Percentiles rank a stretch among this genome's conserved stretches.
phyloP scores from a whole-genome alignment of 2,888 invertebrate genomes.

The Drosophila recens region DNA sequence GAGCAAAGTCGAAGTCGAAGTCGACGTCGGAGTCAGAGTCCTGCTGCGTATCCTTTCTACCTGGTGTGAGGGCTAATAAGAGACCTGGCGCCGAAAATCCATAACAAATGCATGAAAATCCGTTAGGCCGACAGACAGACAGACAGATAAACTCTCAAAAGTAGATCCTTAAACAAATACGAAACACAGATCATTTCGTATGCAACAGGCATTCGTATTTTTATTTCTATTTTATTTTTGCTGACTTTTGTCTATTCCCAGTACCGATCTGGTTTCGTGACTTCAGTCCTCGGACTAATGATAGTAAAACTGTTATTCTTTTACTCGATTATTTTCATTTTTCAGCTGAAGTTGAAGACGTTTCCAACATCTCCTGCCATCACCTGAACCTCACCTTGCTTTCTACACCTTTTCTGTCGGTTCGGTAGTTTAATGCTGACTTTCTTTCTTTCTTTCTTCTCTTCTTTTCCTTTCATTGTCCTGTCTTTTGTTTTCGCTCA shows the following conservation, averaged over 20 bases:
- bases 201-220: conserved; percentile 49
- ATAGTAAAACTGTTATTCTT: conserved; percentile 74
- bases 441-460: conserved; percentile 35
- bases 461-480: conserved; percentile 16
- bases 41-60: conserved; percentile 60
- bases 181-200: conserved; percentile 64
- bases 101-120: conserved; percentile 77
- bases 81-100: conserved; percentile 82
- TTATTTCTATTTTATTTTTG: conserved; percentile 28
- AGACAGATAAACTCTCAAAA: conserved; percentile 60
- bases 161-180: conserved; percentile 65
- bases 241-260: conserved; percentile 31
- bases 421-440: conserved; percentile 41
- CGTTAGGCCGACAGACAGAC: conserved; percentile 70
- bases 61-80: conserved; percentile 55
- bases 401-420: conserved; percentile 44
- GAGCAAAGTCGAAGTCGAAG: conserved; percentile 36
- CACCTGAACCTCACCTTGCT: conserved; percentile 34
- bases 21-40: conserved; percentile 44
- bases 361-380: conserved; percentile 21
- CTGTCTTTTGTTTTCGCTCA: conserved; percentile 50
- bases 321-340: conserved; percentile 17
- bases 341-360: conserved; percentile 16
- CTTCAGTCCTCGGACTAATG: conserved; percentile 61
- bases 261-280: conserved; percentile 51